Base-by-base conservation (phyloP, 2,113 vertebrate species). In the Rhabdomys dilectus region DNA sequence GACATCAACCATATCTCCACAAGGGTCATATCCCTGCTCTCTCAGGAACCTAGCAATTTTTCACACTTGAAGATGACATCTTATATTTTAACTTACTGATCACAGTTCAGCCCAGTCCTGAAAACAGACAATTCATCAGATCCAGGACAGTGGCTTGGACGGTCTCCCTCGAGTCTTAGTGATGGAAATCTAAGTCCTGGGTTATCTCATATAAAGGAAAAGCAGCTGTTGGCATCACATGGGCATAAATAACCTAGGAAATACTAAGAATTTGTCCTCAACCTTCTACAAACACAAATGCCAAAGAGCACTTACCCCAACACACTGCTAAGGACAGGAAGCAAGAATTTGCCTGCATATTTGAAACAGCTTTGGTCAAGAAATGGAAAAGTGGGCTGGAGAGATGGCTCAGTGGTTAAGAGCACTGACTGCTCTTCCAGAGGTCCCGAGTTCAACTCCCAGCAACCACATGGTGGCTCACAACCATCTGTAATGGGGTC, bases 141-240 rank as follows among this genome's bases (percentile, higher is more conserved):
- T 91, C 60, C 72, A 24, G 26, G 56, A 73, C 12, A 78, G 39
- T 19, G n/a, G 22, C n/a, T 75, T 31, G 62, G 75, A 60, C 2
- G 42, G 24, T 56, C 94, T 53, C 45, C 22, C 31, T 68, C 73
- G 21, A 48, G 51, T 88, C 36, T 66, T 85, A 68, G 45, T 51
- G 78, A 70, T 85, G 85, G 80, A 12, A 78, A 34, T 36, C 80
- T 58, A 39, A 15, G 21, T 39, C 34, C 26, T 29, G 21, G 78
- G 39, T 56, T 76, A 76, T 31, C 77, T 80, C 58, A 60, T 17
- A 68, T 56, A 36, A 15, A 88, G 68, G 36, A 13, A 26, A 88
- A 80, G 48, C n/a, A 88, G n/a, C 75, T 90, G 21, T 88, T 91
- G 85, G n/a, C 39, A 76, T 92, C 89, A 90, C 8, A 42, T 21